A percentile compares a stretch with the other conserved stretches of the same genome.
Evolutionary conservation across 2,113 vertebrate species (phyloP).

Genomic region (Smithornis capensis): DNA sequence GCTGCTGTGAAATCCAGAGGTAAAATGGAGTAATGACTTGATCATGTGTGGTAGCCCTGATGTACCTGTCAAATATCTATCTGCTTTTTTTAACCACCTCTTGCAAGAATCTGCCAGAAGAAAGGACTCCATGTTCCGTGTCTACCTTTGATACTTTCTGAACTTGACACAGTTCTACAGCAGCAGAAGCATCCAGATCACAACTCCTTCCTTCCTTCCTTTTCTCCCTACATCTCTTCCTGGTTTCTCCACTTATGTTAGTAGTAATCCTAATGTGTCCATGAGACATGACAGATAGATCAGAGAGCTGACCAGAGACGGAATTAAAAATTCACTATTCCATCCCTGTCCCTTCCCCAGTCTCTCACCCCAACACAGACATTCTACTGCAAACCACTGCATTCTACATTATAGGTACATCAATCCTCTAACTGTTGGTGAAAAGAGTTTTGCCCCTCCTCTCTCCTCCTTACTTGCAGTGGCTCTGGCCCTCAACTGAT

Average conservation of each 20-base stretch:
- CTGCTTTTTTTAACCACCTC: neutral
- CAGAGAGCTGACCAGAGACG: neutral
- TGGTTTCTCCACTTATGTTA: neutral
- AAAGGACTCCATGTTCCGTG: rapidly evolving
- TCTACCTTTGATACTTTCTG: neutral
- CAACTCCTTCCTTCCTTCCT: neutral
- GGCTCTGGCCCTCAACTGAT: neutral
- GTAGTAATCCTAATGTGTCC: neutral
- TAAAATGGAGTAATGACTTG: neutral
- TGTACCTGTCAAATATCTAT: neutral
- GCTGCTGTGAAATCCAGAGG: neutral
- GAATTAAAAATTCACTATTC: neutral
- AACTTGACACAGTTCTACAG: neutral
- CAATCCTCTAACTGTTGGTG: neutral
- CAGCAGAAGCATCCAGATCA: neutral
- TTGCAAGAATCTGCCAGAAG: neutral
- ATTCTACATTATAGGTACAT: neutral
- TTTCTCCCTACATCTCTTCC: neutral
- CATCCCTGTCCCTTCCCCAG: too few relatives aligned
- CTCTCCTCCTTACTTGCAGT: neutral
- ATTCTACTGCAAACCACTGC: neutral
- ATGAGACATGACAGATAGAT: neutral
- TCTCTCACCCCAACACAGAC: neutral
- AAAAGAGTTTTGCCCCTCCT: neutral
- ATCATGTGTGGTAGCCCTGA: neutral